Conservation (phyloP, 2,797 vertebrate genomes). For the Pitangus sulphuratus region DNA sequence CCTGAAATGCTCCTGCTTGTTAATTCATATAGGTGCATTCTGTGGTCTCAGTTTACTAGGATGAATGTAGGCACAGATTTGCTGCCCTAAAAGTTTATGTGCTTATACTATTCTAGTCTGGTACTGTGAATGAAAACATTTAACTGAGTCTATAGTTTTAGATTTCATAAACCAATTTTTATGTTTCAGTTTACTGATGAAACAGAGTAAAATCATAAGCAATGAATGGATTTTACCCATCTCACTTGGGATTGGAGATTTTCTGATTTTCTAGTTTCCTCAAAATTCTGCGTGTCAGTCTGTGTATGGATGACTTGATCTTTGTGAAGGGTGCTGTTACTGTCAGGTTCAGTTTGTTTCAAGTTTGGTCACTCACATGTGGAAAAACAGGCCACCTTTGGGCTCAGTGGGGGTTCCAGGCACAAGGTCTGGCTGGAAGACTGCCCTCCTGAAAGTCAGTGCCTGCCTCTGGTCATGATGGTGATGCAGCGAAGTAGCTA, state of each 20-base stretch:
- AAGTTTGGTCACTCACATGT: neutral
- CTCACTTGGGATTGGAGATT: neutral
- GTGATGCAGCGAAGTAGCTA: neutral
- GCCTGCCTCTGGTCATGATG: neutral
- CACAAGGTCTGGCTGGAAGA: neutral
- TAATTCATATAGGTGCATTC: neutral
- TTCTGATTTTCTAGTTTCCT: neutral
- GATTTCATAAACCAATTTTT: neutral
- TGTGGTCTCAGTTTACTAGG: neutral
- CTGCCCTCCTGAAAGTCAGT: neutral
- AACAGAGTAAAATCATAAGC: neutral
- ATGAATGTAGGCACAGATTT: neutral
- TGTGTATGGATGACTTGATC: neutral
- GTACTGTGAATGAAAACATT: neutral
- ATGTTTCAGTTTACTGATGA: neutral
- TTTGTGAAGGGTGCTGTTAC: neutral
- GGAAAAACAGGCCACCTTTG: neutral
- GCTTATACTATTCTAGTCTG: neutral
- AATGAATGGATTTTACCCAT: neutral
- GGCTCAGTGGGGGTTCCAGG: neutral
- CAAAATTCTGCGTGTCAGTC: neutral
- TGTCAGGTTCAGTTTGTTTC: neutral
- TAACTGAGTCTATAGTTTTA: neutral
- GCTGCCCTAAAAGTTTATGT: neutral
- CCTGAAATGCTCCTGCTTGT: neutral